Conservation (phyloP, 2,797 vertebrate species). For the Argya squamiceps region DNA sequence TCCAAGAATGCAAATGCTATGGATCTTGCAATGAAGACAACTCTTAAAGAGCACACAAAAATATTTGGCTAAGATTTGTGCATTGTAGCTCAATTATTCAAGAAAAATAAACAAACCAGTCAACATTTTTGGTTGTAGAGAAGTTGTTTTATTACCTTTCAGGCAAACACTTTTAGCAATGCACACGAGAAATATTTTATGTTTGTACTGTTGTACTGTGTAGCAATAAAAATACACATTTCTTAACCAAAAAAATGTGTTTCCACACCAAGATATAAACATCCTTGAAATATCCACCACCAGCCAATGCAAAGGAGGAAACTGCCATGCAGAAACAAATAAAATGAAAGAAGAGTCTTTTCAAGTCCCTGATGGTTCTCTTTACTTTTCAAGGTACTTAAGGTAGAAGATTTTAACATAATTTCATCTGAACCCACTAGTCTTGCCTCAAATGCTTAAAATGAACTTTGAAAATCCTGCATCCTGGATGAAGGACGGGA, state of each 20-base stretch:
- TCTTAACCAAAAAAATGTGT: constrained; percentile 44
- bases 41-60: neutral
- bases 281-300: constrained; percentile 56
- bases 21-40: neutral
- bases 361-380: neutral
- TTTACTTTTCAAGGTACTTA: constrained; percentile 12
- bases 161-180: constrained; percentile 1
- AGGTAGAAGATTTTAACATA: neutral
- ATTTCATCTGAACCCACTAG: neutral
- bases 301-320: constrained; percentile 54
- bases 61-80: constrained; percentile 36
- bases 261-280: constrained; percentile 29
- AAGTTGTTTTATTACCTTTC: constrained; percentile 8
- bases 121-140: neutral
- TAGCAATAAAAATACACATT: constrained; percentile 35
- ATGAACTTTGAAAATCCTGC: neutral
- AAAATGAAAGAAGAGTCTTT: constrained; percentile 27
- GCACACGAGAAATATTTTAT: neutral
- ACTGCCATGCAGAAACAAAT: constrained; percentile 69
- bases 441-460: neutral
- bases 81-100: neutral
- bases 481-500: neutral
- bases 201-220: neutral
- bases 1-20: neutral
- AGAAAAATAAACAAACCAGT: neutral